Conservation (phyloP, 2,888 invertebrate species). For the Lasiommata megera region DNA sequence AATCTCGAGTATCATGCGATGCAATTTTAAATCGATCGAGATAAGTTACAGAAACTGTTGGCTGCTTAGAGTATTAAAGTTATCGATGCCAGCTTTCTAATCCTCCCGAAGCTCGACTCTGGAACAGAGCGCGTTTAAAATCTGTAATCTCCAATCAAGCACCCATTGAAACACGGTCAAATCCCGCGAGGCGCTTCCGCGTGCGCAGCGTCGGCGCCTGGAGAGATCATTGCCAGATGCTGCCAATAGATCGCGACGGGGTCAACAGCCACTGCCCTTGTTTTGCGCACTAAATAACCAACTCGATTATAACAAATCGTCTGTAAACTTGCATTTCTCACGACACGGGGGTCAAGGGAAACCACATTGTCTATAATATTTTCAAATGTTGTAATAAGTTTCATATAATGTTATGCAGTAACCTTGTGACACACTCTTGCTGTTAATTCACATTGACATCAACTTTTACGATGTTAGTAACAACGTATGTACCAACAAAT, state of each 20-base stretch:
- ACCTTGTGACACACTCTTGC: slow-evolving; percentile 7
- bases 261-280: slow-evolving; percentile 80
- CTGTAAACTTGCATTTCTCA: slow-evolving; percentile 42
- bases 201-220: slow-evolving; percentile 53
- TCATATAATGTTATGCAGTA: slow-evolving; percentile 8
- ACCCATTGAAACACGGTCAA: slow-evolving; percentile 73
- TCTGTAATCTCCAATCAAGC: slow-evolving; percentile 32
- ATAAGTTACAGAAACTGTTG: slow-evolving; percentile 3
- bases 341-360: slow-evolving; percentile 56
- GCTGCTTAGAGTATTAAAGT: not conserved
- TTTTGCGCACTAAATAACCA: slow-evolving; percentile 73
- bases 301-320: slow-evolving; percentile 46
- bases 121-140: slow-evolving; percentile 20
- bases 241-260: slow-evolving; percentile 74
- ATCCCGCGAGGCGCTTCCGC: slow-evolving; percentile 68
- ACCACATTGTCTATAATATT: slow-evolving; percentile 43
- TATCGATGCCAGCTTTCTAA: slow-evolving; percentile 47
- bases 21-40: slow-evolving; percentile 3
- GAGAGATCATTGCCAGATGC: slow-evolving; percentile 78
- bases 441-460: not conserved
- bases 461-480: not conserved
- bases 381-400: slow-evolving; percentile 15
- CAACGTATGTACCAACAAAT: too few relatives aligned
- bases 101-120: slow-evolving; percentile 48
- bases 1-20: slow-evolving; percentile 8